Evolutionary conservation across 64 coral and sea anemone species (phyloP).

Genomic region (Cladopsammia gracilis): DNA sequence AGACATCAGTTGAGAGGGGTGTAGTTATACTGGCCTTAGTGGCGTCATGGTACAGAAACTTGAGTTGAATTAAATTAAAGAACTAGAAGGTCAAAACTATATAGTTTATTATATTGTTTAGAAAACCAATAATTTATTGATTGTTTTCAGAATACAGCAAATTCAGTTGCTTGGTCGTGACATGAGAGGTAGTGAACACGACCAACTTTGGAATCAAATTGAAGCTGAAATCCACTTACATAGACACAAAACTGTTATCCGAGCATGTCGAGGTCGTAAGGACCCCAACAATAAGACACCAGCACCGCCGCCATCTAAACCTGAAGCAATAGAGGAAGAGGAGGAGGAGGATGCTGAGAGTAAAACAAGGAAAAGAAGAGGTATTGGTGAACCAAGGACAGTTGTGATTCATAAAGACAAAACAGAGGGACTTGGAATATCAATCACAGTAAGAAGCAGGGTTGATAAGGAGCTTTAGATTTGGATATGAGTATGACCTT

Average conservation of each 20-base stretch:
- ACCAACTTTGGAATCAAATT: slow-evolving; percentile 98
- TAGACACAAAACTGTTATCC: slow-evolving; percentile 97
- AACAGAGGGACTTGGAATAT: slow-evolving; percentile 95
- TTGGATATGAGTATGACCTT: no score
- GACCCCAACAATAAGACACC: slow-evolving; percentile 93
- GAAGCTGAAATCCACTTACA: slow-evolving; percentile 99
- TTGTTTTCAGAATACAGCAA: slow-evolving; percentile 93
- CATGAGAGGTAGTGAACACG: slow-evolving; percentile 92
- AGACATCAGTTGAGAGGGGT: no score
- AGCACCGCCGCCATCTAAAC: slow-evolving; percentile 81
- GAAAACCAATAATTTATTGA: no score
- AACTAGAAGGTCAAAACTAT: no score
- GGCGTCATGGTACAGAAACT: no score
- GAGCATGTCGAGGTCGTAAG: slow-evolving; percentile 96
- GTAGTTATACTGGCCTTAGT: no score
- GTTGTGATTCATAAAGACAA: slow-evolving; percentile 88
- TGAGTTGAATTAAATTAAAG: no score
- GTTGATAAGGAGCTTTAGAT: not conserved
- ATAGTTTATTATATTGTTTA: no score
- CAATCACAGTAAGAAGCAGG: slow-evolving; percentile 82
- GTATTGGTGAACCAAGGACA: slow-evolving; percentile 96
- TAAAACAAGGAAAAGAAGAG: slow-evolving; percentile 84
- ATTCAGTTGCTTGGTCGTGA: slow-evolving; percentile 97
- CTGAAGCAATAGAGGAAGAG: slow-evolving; percentile 60
- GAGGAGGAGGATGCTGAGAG: slow-evolving; percentile 87